These are phyloP conservation scores for Sturnira hondurensis DNA, from an alignment of 2,113 vertebrate species.

Conservation along the genomic window DNA sequence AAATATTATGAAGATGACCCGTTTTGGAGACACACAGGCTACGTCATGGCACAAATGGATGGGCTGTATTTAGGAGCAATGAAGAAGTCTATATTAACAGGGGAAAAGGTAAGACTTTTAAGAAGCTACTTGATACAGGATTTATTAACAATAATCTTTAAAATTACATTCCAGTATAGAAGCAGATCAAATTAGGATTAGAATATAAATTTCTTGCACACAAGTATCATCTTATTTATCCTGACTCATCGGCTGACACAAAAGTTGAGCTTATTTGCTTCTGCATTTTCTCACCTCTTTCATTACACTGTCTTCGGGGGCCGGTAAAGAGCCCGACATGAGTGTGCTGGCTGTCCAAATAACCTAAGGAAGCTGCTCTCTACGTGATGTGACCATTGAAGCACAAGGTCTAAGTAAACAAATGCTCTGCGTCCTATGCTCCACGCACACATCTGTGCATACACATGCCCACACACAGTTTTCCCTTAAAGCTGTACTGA, in stretches of 20 bases:
- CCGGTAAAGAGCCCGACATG: background rate
- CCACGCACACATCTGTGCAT: background rate
- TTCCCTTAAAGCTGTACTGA: background rate
- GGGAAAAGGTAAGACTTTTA: slow-evolving; percentile 80
- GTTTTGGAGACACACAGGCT: slow-evolving; percentile 89
- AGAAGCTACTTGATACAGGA: slow-evolving; percentile 44
- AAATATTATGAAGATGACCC: slow-evolving; percentile 83
- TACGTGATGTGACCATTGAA: background rate
- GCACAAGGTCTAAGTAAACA: background rate
- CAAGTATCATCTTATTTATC: background rate
- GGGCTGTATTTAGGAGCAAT: slow-evolving; percentile 87
- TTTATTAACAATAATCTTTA: background rate
- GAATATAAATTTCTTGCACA: background rate
- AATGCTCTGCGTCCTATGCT: background rate
- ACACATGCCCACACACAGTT: background rate
- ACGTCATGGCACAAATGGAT: slow-evolving; percentile 89
- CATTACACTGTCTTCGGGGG: background rate
- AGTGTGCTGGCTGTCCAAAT: background rate
- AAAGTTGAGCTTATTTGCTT: background rate
- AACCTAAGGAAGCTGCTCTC: background rate
- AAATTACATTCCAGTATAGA: background rate
- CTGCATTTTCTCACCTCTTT: background rate
- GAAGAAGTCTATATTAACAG: slow-evolving; percentile 83
- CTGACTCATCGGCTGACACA: background rate
- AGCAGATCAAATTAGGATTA: background rate